These are phyloP conservation scores for Liodrosophila aerea DNA, from an alignment of 2,888 invertebrate genomes.

Conservation along the genomic window DNA sequence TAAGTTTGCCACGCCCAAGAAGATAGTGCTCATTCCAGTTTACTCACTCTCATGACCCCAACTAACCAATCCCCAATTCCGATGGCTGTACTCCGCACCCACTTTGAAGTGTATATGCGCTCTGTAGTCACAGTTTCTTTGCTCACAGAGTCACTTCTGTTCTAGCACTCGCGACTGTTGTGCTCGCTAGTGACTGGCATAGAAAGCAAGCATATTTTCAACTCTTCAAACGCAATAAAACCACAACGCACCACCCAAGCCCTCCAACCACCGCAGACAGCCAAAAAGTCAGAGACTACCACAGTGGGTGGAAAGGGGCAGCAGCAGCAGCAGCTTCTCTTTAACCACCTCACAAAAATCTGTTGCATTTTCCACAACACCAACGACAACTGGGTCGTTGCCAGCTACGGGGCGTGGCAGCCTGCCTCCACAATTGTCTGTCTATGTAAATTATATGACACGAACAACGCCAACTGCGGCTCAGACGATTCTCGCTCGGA, in stretches of 20 bases:
- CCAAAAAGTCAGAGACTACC: too few species aligned
- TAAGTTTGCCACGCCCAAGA: conserved; percentile 38
- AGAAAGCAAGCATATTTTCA: conserved; percentile 65
- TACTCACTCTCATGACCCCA: conserved; percentile 14
- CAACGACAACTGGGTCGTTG: conserved; percentile 27
- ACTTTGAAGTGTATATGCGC: too few species aligned
- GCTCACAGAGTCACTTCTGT: too few species aligned
- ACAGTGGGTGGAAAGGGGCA: too few species aligned
- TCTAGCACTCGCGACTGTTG: conserved; percentile 33
- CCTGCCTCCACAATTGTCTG: conserved; percentile 14
- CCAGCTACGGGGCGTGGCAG: conserved; percentile 15
- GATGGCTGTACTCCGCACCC: conserved; percentile 32
- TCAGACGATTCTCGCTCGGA: conserved; percentile 3
- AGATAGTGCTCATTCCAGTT: conserved; percentile 1
- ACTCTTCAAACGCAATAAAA: conserved; percentile 57
- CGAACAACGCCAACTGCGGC: conserved; percentile 14
- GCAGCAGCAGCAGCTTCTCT: background rate
- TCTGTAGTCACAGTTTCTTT: too few species aligned
- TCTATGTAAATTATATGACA: conserved; percentile 14
- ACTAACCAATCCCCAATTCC: conserved; percentile 8
- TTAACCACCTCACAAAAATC: conserved; percentile 18
- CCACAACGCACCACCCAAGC: conserved; percentile 25
- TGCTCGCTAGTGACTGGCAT: conserved; percentile 33
- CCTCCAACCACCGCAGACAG: too few species aligned
- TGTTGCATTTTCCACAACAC: conserved; percentile 42